A percentile compares a stretch with the other conserved stretches of the same genome.
Evolutionary conservation across 2,113 vertebrate species (phyloP).

Genomic region (Petroica traversi): DNA sequence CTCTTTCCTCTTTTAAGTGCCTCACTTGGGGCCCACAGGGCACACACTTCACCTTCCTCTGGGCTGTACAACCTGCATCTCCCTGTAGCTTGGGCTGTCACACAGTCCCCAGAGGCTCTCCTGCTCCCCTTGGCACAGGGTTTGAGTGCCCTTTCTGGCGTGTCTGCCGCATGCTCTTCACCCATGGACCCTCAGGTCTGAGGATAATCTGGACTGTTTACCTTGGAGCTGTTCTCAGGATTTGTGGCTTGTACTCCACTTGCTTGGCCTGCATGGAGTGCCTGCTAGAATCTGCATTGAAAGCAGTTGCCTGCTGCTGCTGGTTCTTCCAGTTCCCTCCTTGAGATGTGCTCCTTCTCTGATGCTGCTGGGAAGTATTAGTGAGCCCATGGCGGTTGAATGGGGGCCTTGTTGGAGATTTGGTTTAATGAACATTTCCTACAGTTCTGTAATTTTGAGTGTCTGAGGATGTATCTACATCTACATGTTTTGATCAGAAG

Average conservation of each 20-base stretch:
- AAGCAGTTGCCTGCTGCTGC: background rate
- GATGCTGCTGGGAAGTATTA: background rate
- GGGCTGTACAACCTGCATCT: background rate
- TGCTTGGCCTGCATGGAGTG: background rate
- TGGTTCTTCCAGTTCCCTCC: background rate
- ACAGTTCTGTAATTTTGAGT: background rate
- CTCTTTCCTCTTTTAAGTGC: background rate
- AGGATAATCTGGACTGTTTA: background rate
- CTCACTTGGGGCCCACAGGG: rapidly evolving
- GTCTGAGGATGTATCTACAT: background rate
- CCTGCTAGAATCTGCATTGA: background rate
- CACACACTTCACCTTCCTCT: background rate
- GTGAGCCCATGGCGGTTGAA: background rate
- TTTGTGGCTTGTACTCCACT: background rate
- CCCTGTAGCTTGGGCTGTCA: background rate
- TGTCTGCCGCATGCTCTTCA: background rate
- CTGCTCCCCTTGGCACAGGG: background rate
- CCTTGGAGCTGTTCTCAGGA: background rate
- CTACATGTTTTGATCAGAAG: background rate
- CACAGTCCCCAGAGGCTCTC: background rate
- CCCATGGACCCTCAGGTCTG: background rate
- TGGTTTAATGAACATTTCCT: background rate
- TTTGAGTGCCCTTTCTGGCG: rapidly evolving
- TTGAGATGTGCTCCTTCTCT: background rate
- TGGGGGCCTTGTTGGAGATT: background rate